Evolutionary conservation across 2,113 vertebrate genomes (phyloP), one percentile per base, ranked within the genome.

Genomic region (Silurus asotus): DNA sequence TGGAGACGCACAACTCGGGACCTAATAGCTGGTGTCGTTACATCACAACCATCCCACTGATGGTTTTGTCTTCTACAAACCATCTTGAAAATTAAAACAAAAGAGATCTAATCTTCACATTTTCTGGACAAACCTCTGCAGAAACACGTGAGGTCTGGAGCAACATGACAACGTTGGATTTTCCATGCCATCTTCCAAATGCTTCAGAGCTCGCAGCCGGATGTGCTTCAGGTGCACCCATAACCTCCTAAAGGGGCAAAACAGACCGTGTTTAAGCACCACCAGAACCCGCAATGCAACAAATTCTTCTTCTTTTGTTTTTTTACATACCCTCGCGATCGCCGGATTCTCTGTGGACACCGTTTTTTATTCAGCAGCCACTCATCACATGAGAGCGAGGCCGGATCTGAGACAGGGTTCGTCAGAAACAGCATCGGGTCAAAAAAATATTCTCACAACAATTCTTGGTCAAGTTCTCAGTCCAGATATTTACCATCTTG

Each of bases 131-230:
- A 14, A 90, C 89, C 89, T 85, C 48, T 76, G 59, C 80, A 87
- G 79, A 64, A 90, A 90, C 4, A 85, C 83, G 45, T 90, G 89
- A 75, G 83, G 85, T 84, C 89, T 90, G 37, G 85, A 85, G 75
- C 89, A 90, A 58, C 1, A 19, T 0, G n/a, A 19, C 37, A 55
- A 48, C 8, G 19, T 15, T 83, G 7, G 55, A 53, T 77, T 49
- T 19, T 23, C 4, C 6, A 14, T 23, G 19, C 2, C 51, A 61
- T 25, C 56, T 14, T 45, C 45, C 0, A 25, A 82, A 53, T 56
- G 37, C 59, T 75, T 55, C 37, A 2, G 28, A 37, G 82, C 79
- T 48, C 70, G 64, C 58, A 53, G 28, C 49, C 87, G 82, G 69
- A 90, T 87, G 37, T 56, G 79, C 81, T 51, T 83, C 37, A 89